phyloP scores from a whole-genome alignment of 2,113 vertebrate genomes.

The Forbesichthys agassizii region DNA sequence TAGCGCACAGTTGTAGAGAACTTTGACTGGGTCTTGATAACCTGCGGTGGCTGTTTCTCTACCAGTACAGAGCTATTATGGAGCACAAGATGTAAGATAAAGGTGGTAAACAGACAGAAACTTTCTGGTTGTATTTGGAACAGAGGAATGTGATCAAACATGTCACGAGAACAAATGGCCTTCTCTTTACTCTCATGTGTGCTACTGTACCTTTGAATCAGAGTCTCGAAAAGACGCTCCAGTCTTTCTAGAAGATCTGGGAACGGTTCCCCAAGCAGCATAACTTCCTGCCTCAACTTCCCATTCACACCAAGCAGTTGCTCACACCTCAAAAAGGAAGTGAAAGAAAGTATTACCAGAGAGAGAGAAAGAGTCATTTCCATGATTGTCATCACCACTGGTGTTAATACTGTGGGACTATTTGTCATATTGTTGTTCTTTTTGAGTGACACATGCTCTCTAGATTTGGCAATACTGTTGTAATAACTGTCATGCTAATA shows the following conservation, averaged over 20 bases:
- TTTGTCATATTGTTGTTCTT: too few relatives aligned
- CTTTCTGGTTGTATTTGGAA: not conserved
- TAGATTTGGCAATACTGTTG: too few relatives aligned
- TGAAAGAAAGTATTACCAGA: not conserved
- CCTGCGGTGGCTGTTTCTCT: slow-evolving; percentile 94
- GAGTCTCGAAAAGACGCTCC: slow-evolving; percentile 71
- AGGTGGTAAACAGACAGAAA: not conserved
- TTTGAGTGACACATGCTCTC: too few relatives aligned
- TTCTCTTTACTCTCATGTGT: too few relatives aligned
- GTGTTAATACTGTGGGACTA: too few relatives aligned
- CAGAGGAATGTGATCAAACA: not conserved
- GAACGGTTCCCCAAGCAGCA: slow-evolving; percentile 72
- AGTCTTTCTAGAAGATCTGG: slow-evolving; percentile 77
- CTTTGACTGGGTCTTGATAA: slow-evolving; percentile 97
- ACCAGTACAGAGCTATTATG: slow-evolving; percentile 86
- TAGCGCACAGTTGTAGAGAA: slow-evolving; percentile 89
- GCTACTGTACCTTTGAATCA: slow-evolving; percentile 84
- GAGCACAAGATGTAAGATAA: slow-evolving; percentile 6
- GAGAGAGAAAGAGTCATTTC: not conserved
- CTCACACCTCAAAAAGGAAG: slow-evolving; percentile 79
- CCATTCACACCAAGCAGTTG: slow-evolving; percentile 84
- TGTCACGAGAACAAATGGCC: not conserved
- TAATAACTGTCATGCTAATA: too few relatives aligned
- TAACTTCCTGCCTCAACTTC: slow-evolving; percentile 85
- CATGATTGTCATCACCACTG: too few relatives aligned